Evolutionary conservation across 2,797 vertebrate species (phyloP).

Genomic region (Eospalax fontanierii): DNA sequence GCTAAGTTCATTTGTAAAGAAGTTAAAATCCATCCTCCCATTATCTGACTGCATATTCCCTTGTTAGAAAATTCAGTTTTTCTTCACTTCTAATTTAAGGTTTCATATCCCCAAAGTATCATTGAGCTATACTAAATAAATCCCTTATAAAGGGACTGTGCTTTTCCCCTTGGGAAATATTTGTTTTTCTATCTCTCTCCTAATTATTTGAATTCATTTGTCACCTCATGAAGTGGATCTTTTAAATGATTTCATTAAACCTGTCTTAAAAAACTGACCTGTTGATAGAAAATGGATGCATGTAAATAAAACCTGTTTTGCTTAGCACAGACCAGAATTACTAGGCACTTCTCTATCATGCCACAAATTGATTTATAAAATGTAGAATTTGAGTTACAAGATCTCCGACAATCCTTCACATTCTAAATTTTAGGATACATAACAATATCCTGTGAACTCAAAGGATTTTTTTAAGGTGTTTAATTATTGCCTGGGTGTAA

Average conservation of each 20-base stretch:
- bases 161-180: slow-evolving; percentile 62
- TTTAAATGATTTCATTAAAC: slow-evolving; percentile 46
- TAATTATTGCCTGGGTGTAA: slow-evolving; percentile 16
- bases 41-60: slow-evolving; percentile 71
- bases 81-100: slow-evolving; percentile 69
- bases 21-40: slow-evolving; percentile 68
- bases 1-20: slow-evolving; percentile 73
- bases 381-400: neutral
- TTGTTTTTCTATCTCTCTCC: slow-evolving; percentile 66
- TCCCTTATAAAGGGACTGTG: neutral
- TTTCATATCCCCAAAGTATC: slow-evolving; percentile 39
- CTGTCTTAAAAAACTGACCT: neutral
- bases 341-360: neutral
- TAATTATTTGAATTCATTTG: neutral
- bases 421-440: neutral
- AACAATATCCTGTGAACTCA: neutral
- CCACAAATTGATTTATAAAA: neutral
- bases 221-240: neutral
- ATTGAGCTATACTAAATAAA: slow-evolving; percentile 52
- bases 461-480: neutral
- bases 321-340: neutral
- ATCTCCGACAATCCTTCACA: neutral
- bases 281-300: slow-evolving; percentile 14
- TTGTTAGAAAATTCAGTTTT: slow-evolving; percentile 61
- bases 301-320: neutral